Base-by-base conservation (phyloP, 2,888 invertebrate genomes). In the Pterostichus niger region DNA sequence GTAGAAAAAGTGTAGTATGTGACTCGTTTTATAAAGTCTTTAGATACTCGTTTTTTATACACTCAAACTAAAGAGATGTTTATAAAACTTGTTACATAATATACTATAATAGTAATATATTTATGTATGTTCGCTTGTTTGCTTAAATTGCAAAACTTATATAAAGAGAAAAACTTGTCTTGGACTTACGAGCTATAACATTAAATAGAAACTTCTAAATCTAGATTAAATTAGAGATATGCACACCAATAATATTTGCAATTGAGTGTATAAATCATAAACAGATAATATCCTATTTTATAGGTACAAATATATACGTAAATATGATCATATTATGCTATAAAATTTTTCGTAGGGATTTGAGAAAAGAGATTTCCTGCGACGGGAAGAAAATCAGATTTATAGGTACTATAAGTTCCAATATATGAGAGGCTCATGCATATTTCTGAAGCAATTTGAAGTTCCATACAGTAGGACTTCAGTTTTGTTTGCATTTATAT, bases 351-450 rank as follows among this genome's bases (percentile, higher is more conserved):
- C 17, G 33, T n/a, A 35, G 35, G 35, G 33, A 13, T 11, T 31
- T 11, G 59, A 64, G 46, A 46, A 80, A 59, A 71, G 49, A 71
- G 71, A 46, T 71, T 46, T 46, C 17, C 49, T 46, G 13, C 4
- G 49, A 15, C 46, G 31, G 11, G n/a, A 59, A 46, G 31, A 17
- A 71, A 71, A 81, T 81, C 81, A 81, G 73, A 81, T 81, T 81
- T 81, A 81, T 81, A 81, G 59, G 35, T 52, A 73, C 81, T 81
- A 73, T 81, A 81, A 71, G 81, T 81, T 81, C 81, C 81, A 81
- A 73, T 81, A 81, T 73, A 81, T 81, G 73, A 81, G 71, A 54
- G 73, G 35, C 81, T 81, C 73, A 81, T 81, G 81, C 81, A 81
- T 81, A 81, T 56, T 81, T 81, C 54, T 81, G n/a, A 40, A 17